These are phyloP conservation scores for Falco biarmicus DNA, from an alignment of 2,797 vertebrate species.

Conservation along the genomic window DNA sequence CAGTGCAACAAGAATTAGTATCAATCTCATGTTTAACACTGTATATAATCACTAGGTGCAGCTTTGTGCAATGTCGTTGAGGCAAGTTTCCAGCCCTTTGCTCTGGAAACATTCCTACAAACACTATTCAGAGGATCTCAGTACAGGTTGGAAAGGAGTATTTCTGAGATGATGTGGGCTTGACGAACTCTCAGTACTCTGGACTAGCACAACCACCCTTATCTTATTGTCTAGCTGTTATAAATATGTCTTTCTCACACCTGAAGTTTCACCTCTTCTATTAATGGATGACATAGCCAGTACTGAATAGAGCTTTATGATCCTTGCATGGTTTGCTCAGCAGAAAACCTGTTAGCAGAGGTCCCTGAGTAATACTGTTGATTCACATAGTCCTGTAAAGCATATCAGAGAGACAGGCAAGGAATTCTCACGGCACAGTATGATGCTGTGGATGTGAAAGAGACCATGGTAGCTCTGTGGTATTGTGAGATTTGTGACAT, in stretches of 20 bases:
- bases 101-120: background rate
- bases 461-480: fast-evolving
- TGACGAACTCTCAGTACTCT: background rate
- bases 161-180: background rate
- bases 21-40: background rate
- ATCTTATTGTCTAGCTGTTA: background rate
- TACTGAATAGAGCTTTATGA: background rate
- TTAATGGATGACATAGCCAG: background rate
- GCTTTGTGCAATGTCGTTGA: background rate
- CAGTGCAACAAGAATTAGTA: background rate
- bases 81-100: background rate
- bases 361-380: background rate
- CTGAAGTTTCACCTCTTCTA: background rate
- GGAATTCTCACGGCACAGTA: background rate
- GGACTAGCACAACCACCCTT: background rate
- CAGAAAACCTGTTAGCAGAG: background rate
- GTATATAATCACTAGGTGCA: background rate
- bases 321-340: background rate
- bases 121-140: background rate
- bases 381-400: background rate
- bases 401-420: background rate
- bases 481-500: background rate
- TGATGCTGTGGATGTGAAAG: background rate
- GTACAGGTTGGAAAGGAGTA: background rate
- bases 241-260: background rate